Evolutionary conservation across 2,797 vertebrate genomes (phyloP).

Genomic region (Myoxocephalus aenaeus): DNA sequence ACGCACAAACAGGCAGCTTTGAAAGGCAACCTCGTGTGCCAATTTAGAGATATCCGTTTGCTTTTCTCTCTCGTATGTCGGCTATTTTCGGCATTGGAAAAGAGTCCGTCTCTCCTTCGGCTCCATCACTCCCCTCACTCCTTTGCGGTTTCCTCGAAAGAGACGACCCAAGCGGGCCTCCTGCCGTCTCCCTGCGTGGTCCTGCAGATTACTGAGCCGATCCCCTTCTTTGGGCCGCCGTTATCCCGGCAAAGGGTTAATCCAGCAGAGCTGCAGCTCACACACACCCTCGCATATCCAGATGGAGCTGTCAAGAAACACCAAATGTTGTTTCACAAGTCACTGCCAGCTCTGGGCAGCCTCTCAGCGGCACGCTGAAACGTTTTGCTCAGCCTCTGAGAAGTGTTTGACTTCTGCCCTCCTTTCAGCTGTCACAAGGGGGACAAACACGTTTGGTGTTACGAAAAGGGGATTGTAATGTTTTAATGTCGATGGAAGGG

Average conservation of each 20-base stretch:
- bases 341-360: conserved; percentile 19
- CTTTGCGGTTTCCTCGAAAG: conserved; percentile 6
- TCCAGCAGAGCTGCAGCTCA: conserved; percentile 44
- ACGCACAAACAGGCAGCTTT: conserved; percentile 19
- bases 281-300: conserved; percentile 40
- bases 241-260: conserved; percentile 57
- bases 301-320: conserved; percentile 55
- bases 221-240: conserved; percentile 25
- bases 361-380: conserved; percentile 24
- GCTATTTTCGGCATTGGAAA: conserved; percentile 46
- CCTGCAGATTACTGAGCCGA: conserved; percentile 34
- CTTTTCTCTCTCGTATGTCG: conserved; percentile 16
- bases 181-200: background rate
- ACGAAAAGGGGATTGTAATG: background rate
- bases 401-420: conserved; percentile 21
- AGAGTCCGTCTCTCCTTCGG: conserved; percentile 29
- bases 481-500: background rate
- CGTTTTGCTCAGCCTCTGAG: conserved; percentile 34
- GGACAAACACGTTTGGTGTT: background rate
- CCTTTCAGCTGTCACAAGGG: background rate
- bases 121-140: conserved; percentile 5
- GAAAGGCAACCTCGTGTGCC: conserved; percentile 2
- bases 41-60: conserved; percentile 24
- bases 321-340: conserved; percentile 24
- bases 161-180: conserved; percentile 1